Percentiles rank a stretch among this genome's conserved stretches.
Evolutionary conservation across 2,797 vertebrate genomes (phyloP).

Genomic region (Rhinatrema bivittatum): DNA sequence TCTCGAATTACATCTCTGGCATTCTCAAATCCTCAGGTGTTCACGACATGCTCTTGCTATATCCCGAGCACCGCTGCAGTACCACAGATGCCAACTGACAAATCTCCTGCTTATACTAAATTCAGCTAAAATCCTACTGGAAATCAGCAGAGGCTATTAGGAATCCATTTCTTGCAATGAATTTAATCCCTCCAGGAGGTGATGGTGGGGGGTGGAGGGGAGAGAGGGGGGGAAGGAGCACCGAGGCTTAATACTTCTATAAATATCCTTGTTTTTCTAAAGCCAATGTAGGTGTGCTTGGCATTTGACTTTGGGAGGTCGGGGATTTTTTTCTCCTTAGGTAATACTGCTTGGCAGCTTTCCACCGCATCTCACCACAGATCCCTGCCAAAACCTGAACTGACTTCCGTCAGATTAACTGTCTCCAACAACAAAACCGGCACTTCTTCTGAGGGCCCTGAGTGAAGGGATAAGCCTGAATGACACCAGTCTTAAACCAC

Average conservation of each 20-base stretch:
- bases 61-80: too few relatives aligned
- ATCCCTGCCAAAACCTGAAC: constrained; percentile 78
- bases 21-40: too few relatives aligned
- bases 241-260: constrained; percentile 33
- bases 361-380: constrained; percentile 50
- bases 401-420: constrained; percentile 76
- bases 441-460: constrained; percentile 53
- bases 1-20: too few relatives aligned
- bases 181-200: constrained; percentile 40
- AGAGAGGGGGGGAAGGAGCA: constrained; percentile 41
- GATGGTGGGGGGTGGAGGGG: too few relatives aligned
- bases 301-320: constrained; percentile 45
- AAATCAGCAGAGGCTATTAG: constrained; percentile 29
- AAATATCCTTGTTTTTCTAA: constrained; percentile 48
- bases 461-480: constrained; percentile 55
- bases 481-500: constrained; percentile 46
- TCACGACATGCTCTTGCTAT: too few relatives aligned
- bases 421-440: constrained; percentile 66
- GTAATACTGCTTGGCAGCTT: constrained; percentile 55
- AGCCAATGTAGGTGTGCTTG: constrained; percentile 45
- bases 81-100: too few relatives aligned
- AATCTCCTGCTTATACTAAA: too few relatives aligned
- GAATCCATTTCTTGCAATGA: constrained; percentile 47
- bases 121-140: constrained; percentile 14
- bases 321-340: constrained; percentile 31